phyloP scores from a whole-genome alignment of 1,140 invertebrate species.

The Heterodera schachtii region DNA sequence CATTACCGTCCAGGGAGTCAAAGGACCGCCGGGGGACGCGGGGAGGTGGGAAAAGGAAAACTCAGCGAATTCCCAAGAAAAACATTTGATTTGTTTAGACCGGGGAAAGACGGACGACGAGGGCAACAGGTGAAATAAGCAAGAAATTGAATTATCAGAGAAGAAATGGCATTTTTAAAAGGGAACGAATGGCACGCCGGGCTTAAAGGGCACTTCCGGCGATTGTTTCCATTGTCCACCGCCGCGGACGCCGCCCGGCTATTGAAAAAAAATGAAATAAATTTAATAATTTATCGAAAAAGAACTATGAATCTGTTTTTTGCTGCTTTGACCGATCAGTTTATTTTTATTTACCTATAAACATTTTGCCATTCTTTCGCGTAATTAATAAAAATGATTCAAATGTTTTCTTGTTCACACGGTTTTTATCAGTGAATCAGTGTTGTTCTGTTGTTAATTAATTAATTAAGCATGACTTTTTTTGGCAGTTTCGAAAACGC shows the following conservation, averaged over 20 bases:
- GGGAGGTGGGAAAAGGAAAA: constrained; percentile 15
- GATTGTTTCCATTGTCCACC: constrained; percentile 39
- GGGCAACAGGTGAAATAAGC: neutral
- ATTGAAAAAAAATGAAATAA: constrained; percentile 15
- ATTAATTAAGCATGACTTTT: too few species aligned
- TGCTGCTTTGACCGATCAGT: too few species aligned
- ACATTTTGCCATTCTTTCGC: too few species aligned
- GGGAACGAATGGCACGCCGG: constrained; percentile 26
- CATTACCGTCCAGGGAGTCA: constrained; percentile 34
- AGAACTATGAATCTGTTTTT: too few species aligned
- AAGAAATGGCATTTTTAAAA: constrained; percentile 23
- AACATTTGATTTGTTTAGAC: neutral
- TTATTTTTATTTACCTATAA: too few species aligned
- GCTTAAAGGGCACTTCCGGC: constrained; percentile 30
- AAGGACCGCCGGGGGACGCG: constrained; percentile 39
- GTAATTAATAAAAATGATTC: too few species aligned
- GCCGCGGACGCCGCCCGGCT: constrained; percentile 39
- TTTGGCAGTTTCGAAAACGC: too few species aligned
- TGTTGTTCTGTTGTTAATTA: too few species aligned
- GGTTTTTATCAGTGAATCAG: too few species aligned
- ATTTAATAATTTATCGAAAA: neutral
- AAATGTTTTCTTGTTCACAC: too few species aligned
- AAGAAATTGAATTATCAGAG: constrained; percentile 14
- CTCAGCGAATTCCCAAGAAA: neutral
- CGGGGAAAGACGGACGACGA: constrained; percentile 14